phyloP scores from a whole-genome alignment of 2,797 vertebrate genomes.

The Gadopsis marmoratus region DNA sequence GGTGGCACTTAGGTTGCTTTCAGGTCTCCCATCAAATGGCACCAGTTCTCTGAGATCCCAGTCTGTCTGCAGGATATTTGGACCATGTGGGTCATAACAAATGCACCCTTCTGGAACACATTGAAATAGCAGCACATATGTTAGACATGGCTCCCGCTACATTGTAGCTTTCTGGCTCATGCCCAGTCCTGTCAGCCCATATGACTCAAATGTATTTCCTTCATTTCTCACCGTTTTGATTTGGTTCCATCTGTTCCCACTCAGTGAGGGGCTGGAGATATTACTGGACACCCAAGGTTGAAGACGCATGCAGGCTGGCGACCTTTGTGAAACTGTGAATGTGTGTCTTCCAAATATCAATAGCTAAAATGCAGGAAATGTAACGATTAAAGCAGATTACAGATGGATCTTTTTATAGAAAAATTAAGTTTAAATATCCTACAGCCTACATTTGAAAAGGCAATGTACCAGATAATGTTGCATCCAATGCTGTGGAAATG shows the following conservation, averaged over 20 bases:
- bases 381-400: conserved; percentile 24
- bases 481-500: conserved; percentile 13
- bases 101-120: conserved; percentile 53
- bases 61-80: conserved; percentile 47
- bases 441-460: conserved; percentile 50
- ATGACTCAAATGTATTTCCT: conserved; percentile 64
- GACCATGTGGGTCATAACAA: conserved; percentile 66
- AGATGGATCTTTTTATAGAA: conserved; percentile 24
- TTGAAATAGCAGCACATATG: conserved; percentile 79
- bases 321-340: conserved; percentile 46
- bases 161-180: conserved; percentile 55
- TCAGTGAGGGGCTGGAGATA: conserved; percentile 56
- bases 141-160: conserved; percentile 48
- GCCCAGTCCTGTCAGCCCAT: conserved; percentile 55
- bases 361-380: conserved; percentile 25
- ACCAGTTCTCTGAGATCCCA: conserved; percentile 40
- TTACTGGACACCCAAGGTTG: conserved; percentile 58
- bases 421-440: conserved; percentile 30
- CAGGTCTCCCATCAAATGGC: conserved; percentile 29
- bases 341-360: conserved; percentile 35
- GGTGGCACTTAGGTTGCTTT: not conserved
- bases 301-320: conserved; percentile 30
- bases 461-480: conserved; percentile 40
- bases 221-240: conserved; percentile 66
- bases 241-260: conserved; percentile 76